Base-by-base conservation (phyloP, 1,140 invertebrate species). In the Macrocentrus cingulum region DNA sequence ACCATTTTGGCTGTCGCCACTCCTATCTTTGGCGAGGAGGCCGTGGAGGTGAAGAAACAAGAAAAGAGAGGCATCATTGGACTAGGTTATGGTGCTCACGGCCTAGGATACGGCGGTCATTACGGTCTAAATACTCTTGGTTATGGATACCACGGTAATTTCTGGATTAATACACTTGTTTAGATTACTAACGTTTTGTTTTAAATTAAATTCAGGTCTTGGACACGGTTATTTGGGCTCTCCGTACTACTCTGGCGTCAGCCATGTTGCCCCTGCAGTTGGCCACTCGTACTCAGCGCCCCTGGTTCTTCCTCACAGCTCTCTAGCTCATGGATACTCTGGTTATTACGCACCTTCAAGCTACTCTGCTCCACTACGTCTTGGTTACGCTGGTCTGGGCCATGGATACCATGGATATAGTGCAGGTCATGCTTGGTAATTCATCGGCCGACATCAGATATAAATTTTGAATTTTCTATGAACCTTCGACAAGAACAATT, bases 51-150 rank as follows among this genome's bases (percentile, higher is more conserved):
- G 0, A 79, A 76, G 34, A 71, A 66, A 49, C 60, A 75, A 11
- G 74, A 77, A 0, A 79, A 79, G 50, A 60, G 76, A 67, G 76
- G 74, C 39, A 4, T 71, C 6, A 15, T 70, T 19, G 67, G 64
- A 9, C 50, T 69, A 18, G 71, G 68, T 46, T 68, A 68, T 41
- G 69, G 65, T 11, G 52, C 19, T 34, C 52, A 57, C 11, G 64
- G 66, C 37, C 63, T 66, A 46, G 63, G 65, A 51, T 60, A 55
- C 29, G 51, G 52, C 36, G 69, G 63, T n/a, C 65, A 65, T 34
- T 50, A 65, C 45, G 61, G 57, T 39, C 22, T 56, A 8, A 50
- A 41, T 13, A 45, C 15, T 32, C 50, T 51, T 22, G 65, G 67
- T 36, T 64, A 67, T 49, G 63, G 65, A 53, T 62, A 59, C 25